Evolutionary conservation across 1,140 invertebrate species (phyloP).

Genomic region (Paraescarpia echinospica): DNA sequence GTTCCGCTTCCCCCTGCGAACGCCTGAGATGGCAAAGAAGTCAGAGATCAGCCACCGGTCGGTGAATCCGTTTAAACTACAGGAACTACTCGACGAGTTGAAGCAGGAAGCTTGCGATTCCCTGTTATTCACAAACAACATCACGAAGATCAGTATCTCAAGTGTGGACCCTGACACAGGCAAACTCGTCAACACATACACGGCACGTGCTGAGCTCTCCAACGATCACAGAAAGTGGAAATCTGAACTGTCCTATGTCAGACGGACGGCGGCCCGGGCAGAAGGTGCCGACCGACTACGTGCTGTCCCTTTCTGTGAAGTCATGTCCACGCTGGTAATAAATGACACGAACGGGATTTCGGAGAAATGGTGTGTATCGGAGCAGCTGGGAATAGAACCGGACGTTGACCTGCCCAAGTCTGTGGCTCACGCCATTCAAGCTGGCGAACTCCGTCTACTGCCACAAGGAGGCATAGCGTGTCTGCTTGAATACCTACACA

Average conservation of each 20-base stretch:
- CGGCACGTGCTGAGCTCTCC: neutral
- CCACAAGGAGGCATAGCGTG: constrained; percentile 45
- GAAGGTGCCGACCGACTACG: neutral
- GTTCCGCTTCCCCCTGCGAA: constrained; percentile 36
- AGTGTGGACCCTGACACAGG: constrained; percentile 23
- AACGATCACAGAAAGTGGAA: neutral
- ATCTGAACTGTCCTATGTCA: neutral
- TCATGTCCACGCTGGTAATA: neutral
- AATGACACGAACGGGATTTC: neutral
- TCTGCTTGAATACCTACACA: too few relatives aligned
- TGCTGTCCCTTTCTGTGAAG: neutral
- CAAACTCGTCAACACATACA: constrained; percentile 9
- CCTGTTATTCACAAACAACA: constrained; percentile 43
- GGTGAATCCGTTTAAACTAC: constrained; percentile 29
- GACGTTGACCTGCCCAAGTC: constrained; percentile 12
- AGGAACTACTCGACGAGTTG: constrained; percentile 35
- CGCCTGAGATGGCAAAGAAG: constrained; percentile 33
- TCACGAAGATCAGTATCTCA: constrained; percentile 37
- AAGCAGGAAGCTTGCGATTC: constrained; percentile 34
- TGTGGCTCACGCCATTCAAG: constrained; percentile 27
- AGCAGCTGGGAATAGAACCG: constrained; percentile 37
- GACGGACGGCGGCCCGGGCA: neutral
- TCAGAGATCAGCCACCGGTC: constrained; percentile 35
- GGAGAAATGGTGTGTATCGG: constrained; percentile 34
- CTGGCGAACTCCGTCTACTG: constrained; percentile 33